Evolutionary conservation across 2,888 invertebrate species (phyloP).

Genomic region (Dysmachus trigonus): DNA sequence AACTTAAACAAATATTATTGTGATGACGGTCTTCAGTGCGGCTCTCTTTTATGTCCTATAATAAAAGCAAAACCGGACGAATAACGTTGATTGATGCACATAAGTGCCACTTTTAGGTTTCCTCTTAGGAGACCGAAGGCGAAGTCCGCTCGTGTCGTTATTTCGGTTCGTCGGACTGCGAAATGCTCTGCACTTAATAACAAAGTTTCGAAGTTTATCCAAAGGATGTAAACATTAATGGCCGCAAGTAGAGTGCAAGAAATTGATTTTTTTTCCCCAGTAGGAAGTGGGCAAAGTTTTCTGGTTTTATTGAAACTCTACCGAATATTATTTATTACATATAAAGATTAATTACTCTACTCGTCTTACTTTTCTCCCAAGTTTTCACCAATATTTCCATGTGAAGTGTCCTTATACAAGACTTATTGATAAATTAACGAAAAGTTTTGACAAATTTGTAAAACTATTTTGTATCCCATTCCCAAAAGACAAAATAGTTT

Average conservation of each 20-base stretch:
- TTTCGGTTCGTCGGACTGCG: background rate
- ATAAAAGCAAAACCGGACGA: slow-evolving; percentile 12
- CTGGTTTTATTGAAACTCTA: background rate
- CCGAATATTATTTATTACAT: background rate
- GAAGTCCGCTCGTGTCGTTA: background rate
- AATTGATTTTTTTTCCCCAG: slow-evolving; percentile 11
- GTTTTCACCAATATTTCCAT: background rate
- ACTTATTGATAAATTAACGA: background rate
- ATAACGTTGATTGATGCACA: slow-evolving; percentile 26
- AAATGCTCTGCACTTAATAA: slow-evolving; percentile 16
- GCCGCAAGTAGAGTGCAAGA: slow-evolving; percentile 1
- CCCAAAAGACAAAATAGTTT: too few relatives aligned
- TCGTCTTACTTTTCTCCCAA: background rate
- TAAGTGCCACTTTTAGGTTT: background rate
- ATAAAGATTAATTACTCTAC: background rate
- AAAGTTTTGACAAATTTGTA: background rate
- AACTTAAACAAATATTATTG: slow-evolving; percentile 29
- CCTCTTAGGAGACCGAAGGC: background rate
- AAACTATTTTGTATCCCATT: background rate
- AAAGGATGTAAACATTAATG: slow-evolving; percentile 24
- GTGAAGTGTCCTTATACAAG: background rate
- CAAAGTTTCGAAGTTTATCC: slow-evolving; percentile 13
- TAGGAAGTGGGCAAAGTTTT: background rate
- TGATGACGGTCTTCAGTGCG: background rate
- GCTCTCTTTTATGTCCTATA: background rate